These are phyloP conservation scores for Campoletis sonorensis DNA, from an alignment of 1,140 invertebrate genomes.

Conservation along the genomic window DNA sequence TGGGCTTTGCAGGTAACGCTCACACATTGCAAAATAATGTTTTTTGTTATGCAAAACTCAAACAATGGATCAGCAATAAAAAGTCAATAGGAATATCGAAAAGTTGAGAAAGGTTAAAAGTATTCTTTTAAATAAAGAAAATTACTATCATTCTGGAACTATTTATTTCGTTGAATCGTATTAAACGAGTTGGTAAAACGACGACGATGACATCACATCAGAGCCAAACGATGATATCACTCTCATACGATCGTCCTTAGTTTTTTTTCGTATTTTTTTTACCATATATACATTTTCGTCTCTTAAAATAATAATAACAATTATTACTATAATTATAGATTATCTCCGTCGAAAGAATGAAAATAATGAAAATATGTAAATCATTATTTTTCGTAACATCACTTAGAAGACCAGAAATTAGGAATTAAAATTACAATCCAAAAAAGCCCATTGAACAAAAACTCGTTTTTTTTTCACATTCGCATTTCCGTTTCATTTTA, in stretches of 20 bases:
- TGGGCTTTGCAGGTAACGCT: too few species aligned
- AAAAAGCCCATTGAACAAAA: not conserved
- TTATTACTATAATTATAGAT: not conserved
- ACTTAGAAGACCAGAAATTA: too few species aligned
- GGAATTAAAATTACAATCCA: too few species aligned
- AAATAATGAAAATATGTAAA: not conserved
- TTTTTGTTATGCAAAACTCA: not conserved
- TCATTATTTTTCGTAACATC: too few species aligned
- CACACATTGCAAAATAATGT: not conserved
- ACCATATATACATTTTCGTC: not conserved
- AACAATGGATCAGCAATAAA: not conserved
- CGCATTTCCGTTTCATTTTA: too few species aligned
- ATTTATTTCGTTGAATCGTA: conserved; percentile 1
- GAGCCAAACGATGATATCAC: conserved; percentile 19
- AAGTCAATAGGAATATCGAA: not conserved
- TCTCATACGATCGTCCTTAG: not conserved
- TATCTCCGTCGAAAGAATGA: not conserved
- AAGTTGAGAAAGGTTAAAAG: not conserved
- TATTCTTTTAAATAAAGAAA: not conserved
- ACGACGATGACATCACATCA: conserved; percentile 19
- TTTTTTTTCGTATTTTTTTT: not conserved
- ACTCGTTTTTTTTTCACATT: too few species aligned
- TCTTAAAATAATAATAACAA: not conserved
- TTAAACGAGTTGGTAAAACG: not conserved
- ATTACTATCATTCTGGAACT: not conserved